Base-by-base conservation (phyloP, 2,888 invertebrate species). In the Poecilus cupreus region DNA sequence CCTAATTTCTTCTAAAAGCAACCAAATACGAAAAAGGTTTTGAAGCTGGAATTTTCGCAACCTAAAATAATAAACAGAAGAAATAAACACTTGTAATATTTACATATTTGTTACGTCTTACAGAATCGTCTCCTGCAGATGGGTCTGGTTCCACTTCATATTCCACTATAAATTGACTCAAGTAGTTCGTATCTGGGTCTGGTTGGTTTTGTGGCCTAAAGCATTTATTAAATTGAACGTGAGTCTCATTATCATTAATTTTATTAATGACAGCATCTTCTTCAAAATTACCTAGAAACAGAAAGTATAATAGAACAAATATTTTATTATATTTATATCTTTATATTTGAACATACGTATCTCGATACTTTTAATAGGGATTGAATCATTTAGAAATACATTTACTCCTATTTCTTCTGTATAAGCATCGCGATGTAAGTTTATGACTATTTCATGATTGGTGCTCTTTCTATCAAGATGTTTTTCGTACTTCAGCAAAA, bases 391-490 rank as follows among this genome's bases (percentile, higher is more conserved):
- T 16, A 18, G 22, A 26, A 4, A 74, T 5, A 94, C 92, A 8
- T 90, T 90, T 64, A 93, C 91, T n/a, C 90, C 89, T 57, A 93
- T 89, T 83, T 92, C 91, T 20, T 91, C 90, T 24, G 93, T 92
- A 8, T 91, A 83, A 80, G 91, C 90, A 20, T 93, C n/a, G n/a
- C 3, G 11, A 3, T 43, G 1, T 43, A 43, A 8, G 10, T 43
- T 43, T 43, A 43, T 43, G 3, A 3, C 13, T 10, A 43, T n/a
- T n/a, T 43, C 43, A 43, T 43, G n/a, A 11, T 43, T 43, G 3
- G 3, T 10, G 10, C n/a, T 43, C 13, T 43, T 43, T 8, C 3
- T 43, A 11, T 43, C 43, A 43, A 43, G 43, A 11, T 2, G 5
- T n/a, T 43, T 43, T 10, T 43, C n/a, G 43, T 43, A 43, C 3